These are phyloP conservation scores for Pyrocoelia pectoralis DNA, from an alignment of 2,888 invertebrate genomes.

Conservation along the genomic window DNA sequence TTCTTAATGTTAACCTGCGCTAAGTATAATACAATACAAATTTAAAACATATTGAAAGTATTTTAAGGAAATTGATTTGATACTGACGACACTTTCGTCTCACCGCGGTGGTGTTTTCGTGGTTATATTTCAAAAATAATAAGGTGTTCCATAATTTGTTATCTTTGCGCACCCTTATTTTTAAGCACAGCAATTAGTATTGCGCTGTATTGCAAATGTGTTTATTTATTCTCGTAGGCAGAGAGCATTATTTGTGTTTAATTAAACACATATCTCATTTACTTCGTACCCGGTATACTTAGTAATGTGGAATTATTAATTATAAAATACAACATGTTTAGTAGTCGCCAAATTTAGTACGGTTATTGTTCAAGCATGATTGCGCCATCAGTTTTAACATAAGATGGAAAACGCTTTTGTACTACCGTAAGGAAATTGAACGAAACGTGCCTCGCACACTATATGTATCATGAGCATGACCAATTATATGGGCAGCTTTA, in stretches of 20 bases:
- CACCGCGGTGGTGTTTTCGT: no score
- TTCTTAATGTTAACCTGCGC: no score
- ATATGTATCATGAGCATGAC: slow-evolving; percentile 25
- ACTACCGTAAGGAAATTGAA: slow-evolving; percentile 29
- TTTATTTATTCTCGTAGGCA: not conserved
- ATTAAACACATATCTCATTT: not conserved
- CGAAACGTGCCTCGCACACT: slow-evolving; percentile 30
- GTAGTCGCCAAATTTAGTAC: slow-evolving; percentile 1
- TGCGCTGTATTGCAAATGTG: no score
- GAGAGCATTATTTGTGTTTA: not conserved
- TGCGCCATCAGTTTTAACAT: slow-evolving; percentile 12
- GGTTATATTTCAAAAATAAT: no score
- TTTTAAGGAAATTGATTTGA: no score
- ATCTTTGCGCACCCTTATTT: no score
- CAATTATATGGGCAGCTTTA: slow-evolving; percentile 30
- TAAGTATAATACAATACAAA: no score
- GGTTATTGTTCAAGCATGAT: not conserved
- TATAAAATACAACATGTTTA: not conserved
- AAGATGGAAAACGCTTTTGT: slow-evolving; percentile 20
- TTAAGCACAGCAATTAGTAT: no score
- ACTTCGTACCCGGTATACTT: not conserved
- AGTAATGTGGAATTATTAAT: not conserved
- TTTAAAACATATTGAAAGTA: no score
- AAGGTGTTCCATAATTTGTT: no score
- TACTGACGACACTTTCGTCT: no score